A percentile compares a stretch with the other conserved stretches of the same genome.
Conservation (phyloP, 2,888 invertebrate genomes). For the Sinhomidia bicolor region DNA sequence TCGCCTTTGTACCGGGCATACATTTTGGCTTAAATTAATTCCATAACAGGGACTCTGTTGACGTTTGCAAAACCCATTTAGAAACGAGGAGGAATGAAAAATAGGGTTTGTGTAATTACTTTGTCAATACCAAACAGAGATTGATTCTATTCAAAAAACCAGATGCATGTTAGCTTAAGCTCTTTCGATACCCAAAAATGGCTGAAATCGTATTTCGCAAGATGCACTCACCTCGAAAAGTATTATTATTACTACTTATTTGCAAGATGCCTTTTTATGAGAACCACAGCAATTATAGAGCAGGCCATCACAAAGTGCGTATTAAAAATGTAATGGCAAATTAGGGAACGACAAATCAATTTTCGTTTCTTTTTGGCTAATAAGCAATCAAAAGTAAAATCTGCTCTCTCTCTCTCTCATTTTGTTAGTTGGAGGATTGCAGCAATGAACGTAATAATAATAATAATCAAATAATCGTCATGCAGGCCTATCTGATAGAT, state of each 20-base stretch:
- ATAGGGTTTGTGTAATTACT: constrained; percentile 23
- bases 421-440: background rate
- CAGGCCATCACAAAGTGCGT: background rate
- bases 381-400: constrained; percentile 27
- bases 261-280: background rate
- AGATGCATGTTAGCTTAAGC: constrained; percentile 28
- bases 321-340: background rate
- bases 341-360: background rate
- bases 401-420: background rate
- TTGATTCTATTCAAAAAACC: constrained; percentile 4
- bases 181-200: constrained; percentile 27
- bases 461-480: background rate
- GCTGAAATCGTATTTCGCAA: constrained; percentile 9
- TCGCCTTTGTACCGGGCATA: background rate
- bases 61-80: constrained; percentile 19
- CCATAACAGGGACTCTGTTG: constrained; percentile 31
- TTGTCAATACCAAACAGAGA: constrained; percentile 19
- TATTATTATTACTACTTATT: no score
- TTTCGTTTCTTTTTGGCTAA: background rate
- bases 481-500: constrained; percentile 37
- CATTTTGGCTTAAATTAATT: constrained; percentile 10
- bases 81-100: constrained; percentile 38
- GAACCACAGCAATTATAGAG: background rate
- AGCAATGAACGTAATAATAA: no score
- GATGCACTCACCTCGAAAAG: constrained; percentile 12